phyloP scores from a whole-genome alignment of 2,113 vertebrate species.

The Andinoacara biseriatus region DNA sequence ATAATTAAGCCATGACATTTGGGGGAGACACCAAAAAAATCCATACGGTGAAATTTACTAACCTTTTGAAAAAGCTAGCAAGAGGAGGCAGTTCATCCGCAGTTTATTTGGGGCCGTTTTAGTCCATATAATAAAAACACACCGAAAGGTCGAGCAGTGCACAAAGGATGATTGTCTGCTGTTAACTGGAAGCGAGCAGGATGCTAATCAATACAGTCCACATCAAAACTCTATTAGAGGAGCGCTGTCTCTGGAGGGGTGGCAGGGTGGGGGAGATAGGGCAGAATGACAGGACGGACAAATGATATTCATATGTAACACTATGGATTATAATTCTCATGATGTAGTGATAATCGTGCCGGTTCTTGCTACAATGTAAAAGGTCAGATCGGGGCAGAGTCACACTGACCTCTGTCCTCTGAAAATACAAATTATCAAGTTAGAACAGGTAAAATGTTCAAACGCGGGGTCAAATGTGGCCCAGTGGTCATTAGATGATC shows the following conservation, averaged over 20 bases:
- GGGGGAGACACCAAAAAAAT: constrained; percentile 76
- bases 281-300: constrained; percentile 40
- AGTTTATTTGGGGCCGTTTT: constrained; percentile 68
- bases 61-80: constrained; percentile 73
- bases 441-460: constrained; percentile 28
- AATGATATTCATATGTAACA: constrained; percentile 72
- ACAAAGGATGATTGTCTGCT: constrained; percentile 62
- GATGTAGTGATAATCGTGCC: constrained; percentile 73
- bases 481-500: constrained; percentile 66
- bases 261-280: background rate
- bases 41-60: constrained; percentile 80
- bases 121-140: constrained; percentile 72
- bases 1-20: constrained; percentile 84
- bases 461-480: constrained; percentile 54
- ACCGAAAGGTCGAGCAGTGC: constrained; percentile 27
- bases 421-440: constrained; percentile 49
- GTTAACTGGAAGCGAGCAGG: constrained; percentile 53
- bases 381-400: constrained; percentile 50
- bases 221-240: constrained; percentile 66
- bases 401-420: constrained; percentile 38
- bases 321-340: constrained; percentile 69
- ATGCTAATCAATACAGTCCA: constrained; percentile 70
- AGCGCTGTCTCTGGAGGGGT: constrained; percentile 8
- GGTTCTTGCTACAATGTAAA: constrained; percentile 24
- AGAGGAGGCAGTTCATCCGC: constrained; percentile 58